phyloP scores from a whole-genome alignment of 2,888 invertebrate genomes.

The Chironomus tentans region DNA sequence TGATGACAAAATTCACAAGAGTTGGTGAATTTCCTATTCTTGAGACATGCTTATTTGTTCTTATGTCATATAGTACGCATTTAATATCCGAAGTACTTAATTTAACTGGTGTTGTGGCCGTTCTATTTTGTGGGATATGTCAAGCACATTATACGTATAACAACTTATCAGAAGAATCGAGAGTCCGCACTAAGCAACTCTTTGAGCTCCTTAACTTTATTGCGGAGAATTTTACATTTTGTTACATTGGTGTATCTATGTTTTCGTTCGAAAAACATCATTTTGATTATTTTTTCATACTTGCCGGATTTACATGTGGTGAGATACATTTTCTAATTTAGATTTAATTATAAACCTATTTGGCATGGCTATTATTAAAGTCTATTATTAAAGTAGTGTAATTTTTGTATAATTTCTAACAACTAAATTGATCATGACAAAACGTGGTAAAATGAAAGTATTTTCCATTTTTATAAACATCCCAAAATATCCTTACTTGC shows the following conservation, averaged over 20 bases:
- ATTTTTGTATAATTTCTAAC: no score
- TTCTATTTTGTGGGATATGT: slow-evolving; percentile 96
- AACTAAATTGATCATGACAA: no score
- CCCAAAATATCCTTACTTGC: no score
- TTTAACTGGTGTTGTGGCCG: slow-evolving; percentile 95
- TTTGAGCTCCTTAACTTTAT: slow-evolving; percentile 92
- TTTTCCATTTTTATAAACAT: no score
- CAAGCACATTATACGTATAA: slow-evolving; percentile 99
- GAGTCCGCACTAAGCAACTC: slow-evolving; percentile 79
- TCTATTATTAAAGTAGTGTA: no score
- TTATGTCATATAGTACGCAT: slow-evolving; percentile 97
- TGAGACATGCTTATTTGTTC: slow-evolving; percentile 91
- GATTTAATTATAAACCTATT: no score
- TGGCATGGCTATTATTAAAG: no score
- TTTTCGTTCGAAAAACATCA: slow-evolving; percentile 94
- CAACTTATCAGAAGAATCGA: slow-evolving; percentile 80
- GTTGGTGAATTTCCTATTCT: slow-evolving; percentile 89
- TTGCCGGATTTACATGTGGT: slow-evolving; percentile 75
- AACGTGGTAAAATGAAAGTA: no score
- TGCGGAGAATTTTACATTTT: slow-evolving; percentile 97
- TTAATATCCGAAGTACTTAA: slow-evolving; percentile 92
- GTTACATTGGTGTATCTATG: slow-evolving; percentile 97
- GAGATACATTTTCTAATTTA: no score
- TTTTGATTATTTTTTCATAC: slow-evolving; percentile 86
- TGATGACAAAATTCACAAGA: slow-evolving; percentile 90